These are phyloP conservation scores for Mimumesa dahlbomi DNA, from an alignment of 2,888 invertebrate species.

Conservation along the genomic window DNA sequence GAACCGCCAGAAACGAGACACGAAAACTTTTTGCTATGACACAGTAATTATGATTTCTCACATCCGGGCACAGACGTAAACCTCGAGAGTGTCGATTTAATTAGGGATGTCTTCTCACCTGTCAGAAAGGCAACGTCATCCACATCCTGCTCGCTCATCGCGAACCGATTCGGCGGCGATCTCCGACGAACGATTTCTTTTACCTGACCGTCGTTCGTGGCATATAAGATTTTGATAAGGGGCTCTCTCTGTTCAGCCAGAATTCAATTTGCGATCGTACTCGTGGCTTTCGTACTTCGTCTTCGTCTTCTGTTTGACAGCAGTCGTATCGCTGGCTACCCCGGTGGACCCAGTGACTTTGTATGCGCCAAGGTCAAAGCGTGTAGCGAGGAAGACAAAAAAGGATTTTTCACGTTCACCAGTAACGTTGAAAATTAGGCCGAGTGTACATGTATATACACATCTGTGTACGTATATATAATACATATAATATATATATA, in stretches of 20 bases:
- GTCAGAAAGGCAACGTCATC: slow-evolving; percentile 96
- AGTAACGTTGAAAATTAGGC: too few species aligned
- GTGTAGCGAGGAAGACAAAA: slow-evolving; percentile 27
- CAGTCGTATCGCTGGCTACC: too few species aligned
- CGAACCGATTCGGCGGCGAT: slow-evolving; percentile 76
- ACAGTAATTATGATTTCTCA: too few species aligned
- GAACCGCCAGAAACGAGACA: neutral
- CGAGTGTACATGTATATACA: too few species aligned
- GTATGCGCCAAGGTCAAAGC: slow-evolving; percentile 47
- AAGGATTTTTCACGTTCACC: slow-evolving; percentile 18
- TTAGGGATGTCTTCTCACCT: slow-evolving; percentile 83
- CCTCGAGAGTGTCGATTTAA: neutral
- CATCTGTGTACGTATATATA: too few species aligned
- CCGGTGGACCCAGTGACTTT: slow-evolving; percentile 19
- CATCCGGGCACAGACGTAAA: too few species aligned
- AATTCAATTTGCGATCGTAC: slow-evolving; percentile 59
- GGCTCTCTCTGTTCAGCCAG: slow-evolving; percentile 79
- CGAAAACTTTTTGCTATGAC: too few species aligned
- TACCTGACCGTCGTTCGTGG: slow-evolving; percentile 77
- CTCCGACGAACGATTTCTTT: slow-evolving; percentile 78
- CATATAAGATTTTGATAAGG: slow-evolving; percentile 79
- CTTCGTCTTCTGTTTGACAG: slow-evolving; percentile 14
- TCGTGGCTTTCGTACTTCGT: slow-evolving; percentile 46
- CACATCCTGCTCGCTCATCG: slow-evolving; percentile 94
- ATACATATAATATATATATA: too few species aligned